Percentiles rank a stretch among this genome's conserved stretches.
phyloP scores from a whole-genome alignment of 2,113 vertebrate species.

The Oxyura jamaicensis region DNA sequence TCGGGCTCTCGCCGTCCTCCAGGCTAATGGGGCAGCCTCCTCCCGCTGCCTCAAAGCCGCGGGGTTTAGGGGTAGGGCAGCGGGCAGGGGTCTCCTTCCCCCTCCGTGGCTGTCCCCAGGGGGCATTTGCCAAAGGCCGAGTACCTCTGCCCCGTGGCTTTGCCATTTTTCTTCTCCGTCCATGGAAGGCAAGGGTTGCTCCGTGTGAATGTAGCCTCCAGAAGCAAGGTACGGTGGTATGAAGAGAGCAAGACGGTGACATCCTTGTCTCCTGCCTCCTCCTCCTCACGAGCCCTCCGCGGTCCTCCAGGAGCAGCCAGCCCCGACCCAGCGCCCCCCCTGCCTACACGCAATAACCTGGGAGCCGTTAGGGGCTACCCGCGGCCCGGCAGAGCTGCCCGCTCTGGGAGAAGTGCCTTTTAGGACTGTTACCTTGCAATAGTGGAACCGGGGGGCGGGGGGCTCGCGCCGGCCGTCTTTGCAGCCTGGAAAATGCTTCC shows the following conservation, averaged over 20 bases:
- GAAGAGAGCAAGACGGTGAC: slow-evolving; percentile 11
- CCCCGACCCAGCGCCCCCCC: background rate
- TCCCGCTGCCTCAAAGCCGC: background rate
- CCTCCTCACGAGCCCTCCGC: background rate
- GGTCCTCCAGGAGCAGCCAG: background rate
- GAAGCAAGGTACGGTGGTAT: background rate
- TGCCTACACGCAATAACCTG: slow-evolving; percentile 60
- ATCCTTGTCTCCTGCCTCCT: background rate
- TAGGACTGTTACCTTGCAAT: slow-evolving; percentile 51
- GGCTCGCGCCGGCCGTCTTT: background rate
- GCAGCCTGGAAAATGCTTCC: background rate
- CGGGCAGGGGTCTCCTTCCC: background rate
- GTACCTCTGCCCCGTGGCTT: background rate
- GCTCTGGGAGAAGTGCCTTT: slow-evolving; percentile 73
- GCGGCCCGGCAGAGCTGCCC: slow-evolving; percentile 30
- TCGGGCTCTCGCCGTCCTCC: background rate
- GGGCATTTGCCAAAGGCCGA: background rate
- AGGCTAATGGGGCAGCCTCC: background rate
- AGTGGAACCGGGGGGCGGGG: slow-evolving; percentile 6
- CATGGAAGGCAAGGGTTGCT: background rate
- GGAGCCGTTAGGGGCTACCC: slow-evolving; percentile 49
- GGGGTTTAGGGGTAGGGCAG: background rate
- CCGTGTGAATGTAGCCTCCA: background rate
- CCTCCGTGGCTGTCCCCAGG: background rate
- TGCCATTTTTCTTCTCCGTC: slow-evolving; percentile 30